Evolutionary conservation across 2,113 vertebrate genomes (phyloP).

Genomic region (Pungitius pungitius): DNA sequence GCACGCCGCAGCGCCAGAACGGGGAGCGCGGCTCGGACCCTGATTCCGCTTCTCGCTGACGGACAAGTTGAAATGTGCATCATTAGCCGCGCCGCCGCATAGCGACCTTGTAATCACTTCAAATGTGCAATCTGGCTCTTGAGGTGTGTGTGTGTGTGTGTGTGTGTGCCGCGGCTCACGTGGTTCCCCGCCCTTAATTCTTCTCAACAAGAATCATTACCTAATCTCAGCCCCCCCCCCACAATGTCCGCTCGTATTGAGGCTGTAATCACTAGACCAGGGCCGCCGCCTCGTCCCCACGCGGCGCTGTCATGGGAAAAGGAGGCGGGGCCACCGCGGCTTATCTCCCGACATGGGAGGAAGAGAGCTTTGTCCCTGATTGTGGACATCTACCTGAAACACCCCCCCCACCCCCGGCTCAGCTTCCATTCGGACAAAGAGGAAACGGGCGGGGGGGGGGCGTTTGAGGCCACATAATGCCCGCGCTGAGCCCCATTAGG

Average conservation of each 20-base stretch:
- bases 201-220: conserved; percentile 67
- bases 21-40: conserved; percentile 23
- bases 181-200: conserved; percentile 38
- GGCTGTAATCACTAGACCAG: conserved; percentile 58
- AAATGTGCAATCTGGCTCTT: conserved; percentile 60
- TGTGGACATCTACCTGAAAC: conserved; percentile 66
- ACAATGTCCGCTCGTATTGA: conserved; percentile 50
- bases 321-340: conserved; percentile 39
- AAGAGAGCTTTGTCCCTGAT: conserved; percentile 64
- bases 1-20: conserved; percentile 7
- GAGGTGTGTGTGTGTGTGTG: too few relatives aligned
- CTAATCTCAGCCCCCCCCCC: conserved; percentile 62
- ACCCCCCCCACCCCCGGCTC: too few relatives aligned
- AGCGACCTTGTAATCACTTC: conserved; percentile 79
- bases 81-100: conserved; percentile 69
- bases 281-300: conserved; percentile 38
- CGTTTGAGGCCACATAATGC: conserved; percentile 77
- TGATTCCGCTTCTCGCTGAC: conserved; percentile 58
- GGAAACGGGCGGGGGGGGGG: conserved; percentile 57
- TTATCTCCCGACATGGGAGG: conserved; percentile 66
- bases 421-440: conserved; percentile 77
- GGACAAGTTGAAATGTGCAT: conserved; percentile 69
- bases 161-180: conserved; percentile 10
- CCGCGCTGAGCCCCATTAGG: conserved; percentile 78
- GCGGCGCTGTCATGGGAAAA: conserved; percentile 63